These are phyloP conservation scores for Callopanchax toddi DNA, from an alignment of 2,113 vertebrate genomes.

Conservation along the genomic window DNA sequence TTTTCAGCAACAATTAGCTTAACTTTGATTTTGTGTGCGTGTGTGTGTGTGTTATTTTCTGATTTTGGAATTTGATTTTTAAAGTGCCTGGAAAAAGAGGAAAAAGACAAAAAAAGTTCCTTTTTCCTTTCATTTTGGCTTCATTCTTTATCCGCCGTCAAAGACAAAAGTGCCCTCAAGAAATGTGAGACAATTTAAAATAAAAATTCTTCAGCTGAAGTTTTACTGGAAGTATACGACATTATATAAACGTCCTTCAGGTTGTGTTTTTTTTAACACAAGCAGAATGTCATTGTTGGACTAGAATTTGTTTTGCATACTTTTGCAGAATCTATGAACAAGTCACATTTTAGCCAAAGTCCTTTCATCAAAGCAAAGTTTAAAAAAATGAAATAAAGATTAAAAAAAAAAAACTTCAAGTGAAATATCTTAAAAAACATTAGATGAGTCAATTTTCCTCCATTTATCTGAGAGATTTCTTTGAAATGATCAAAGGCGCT, in stretches of 20 bases:
- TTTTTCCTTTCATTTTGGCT: not conserved
- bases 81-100: not conserved
- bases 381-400: not conserved
- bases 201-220: not conserved
- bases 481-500: constrained; percentile 22
- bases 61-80: not conserved
- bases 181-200: not conserved
- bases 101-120: not conserved
- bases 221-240: not conserved
- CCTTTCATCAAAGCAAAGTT: not conserved
- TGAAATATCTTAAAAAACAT: constrained; percentile 1
- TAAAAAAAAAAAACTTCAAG: constrained; percentile 3
- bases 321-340: not conserved
- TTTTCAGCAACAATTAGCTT: too few species aligned
- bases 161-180: not conserved
- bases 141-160: constrained; percentile 1
- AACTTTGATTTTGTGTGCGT: too few species aligned
- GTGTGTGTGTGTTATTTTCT: not conserved
- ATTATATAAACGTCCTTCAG: not conserved
- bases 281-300: constrained; percentile 2
- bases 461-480: constrained; percentile 22
- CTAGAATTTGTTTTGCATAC: not conserved
- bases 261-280: not conserved
- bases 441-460: constrained; percentile 10
- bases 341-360: not conserved